Conservation (phyloP, 2,797 vertebrate genomes). For the Hypotaenidia okinawae region DNA sequence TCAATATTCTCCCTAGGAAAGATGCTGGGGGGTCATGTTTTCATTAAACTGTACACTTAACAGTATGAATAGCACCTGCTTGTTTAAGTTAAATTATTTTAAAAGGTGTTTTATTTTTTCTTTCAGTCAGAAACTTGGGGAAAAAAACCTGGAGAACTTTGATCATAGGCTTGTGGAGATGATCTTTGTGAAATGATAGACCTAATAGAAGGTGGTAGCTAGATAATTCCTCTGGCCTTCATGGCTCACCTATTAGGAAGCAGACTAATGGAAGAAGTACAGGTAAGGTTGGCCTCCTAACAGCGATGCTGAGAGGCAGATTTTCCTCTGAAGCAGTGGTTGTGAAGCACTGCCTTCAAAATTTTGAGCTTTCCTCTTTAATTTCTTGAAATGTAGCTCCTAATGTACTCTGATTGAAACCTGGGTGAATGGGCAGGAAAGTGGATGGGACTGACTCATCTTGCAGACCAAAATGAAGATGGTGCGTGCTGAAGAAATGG, state of each 20-base stretch:
- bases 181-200: background rate
- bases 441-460: background rate
- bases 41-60: background rate
- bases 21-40: background rate
- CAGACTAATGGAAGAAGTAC: background rate
- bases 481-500: background rate
- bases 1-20: background rate
- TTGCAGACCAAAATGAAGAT: background rate
- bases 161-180: background rate
- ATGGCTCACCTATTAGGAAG: background rate
- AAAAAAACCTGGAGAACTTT: background rate
- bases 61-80: background rate
- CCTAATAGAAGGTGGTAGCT: background rate
- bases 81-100: background rate
- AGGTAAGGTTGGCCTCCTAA: background rate
- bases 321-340: background rate
- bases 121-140: background rate
- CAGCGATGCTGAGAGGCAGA: background rate
- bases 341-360: background rate
- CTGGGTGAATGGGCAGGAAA: background rate
- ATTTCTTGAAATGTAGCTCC: background rate
- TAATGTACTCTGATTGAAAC: background rate
- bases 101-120: background rate
- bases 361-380: background rate
- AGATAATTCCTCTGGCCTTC: background rate